Conservation (phyloP, 2,888 invertebrate genomes). For the Carcina quercana region DNA sequence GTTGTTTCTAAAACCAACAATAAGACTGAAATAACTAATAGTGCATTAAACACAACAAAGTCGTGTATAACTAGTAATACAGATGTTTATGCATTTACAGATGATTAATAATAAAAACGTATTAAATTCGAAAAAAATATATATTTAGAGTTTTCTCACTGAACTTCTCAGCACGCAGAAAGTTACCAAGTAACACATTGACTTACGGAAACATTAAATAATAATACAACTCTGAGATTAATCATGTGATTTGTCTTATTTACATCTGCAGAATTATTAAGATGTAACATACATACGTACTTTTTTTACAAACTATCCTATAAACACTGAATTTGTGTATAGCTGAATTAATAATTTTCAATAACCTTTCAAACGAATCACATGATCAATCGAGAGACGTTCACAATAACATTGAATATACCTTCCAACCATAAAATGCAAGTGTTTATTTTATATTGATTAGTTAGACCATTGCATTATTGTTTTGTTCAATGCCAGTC, state of each 20-base stretch:
- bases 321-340: too few relatives aligned
- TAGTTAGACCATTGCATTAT: constrained; percentile 19
- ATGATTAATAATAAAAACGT: constrained; percentile 15
- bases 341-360: too few relatives aligned
- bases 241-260: constrained; percentile 1
- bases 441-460: constrained; percentile 13
- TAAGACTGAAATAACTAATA: too few relatives aligned
- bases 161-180: constrained; percentile 44
- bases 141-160: constrained; percentile 50
- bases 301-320: too few relatives aligned
- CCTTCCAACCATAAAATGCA: constrained; percentile 16
- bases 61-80: not conserved
- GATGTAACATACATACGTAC: too few relatives aligned
- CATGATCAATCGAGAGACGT: constrained; percentile 10
- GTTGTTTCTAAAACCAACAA: too few relatives aligned
- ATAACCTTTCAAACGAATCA: constrained; percentile 5
- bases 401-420: constrained; percentile 16
- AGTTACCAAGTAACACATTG: constrained; percentile 44
- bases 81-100: constrained; percentile 7
- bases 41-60: not conserved
- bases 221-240: constrained; percentile 15
- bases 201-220: constrained; percentile 37
- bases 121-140: constrained; percentile 47
- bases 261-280: too few relatives aligned
- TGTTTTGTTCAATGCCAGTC: constrained; percentile 28